Evolutionary conservation across 2,113 vertebrate species (phyloP).

Genomic region (Telmatochromis sp.): DNA sequence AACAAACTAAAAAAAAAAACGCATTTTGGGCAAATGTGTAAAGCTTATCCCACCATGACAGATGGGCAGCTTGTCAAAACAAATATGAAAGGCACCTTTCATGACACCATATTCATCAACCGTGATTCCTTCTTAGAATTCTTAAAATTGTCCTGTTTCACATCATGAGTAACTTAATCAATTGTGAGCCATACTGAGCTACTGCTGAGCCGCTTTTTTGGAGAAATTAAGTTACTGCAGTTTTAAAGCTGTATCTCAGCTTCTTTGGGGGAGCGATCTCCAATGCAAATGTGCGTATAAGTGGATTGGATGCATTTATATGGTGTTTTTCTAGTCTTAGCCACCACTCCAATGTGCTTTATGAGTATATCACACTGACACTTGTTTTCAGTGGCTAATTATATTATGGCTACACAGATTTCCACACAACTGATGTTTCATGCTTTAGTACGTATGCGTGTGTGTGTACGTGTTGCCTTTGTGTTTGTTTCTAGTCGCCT

Average conservation of each 20-base stretch:
- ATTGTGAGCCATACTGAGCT: not conserved
- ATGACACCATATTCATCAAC: rapidly evolving
- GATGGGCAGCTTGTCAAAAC: not conserved
- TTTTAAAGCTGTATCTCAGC: not conserved
- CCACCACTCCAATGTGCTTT: not conserved
- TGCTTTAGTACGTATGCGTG: not conserved
- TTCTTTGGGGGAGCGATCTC: not conserved
- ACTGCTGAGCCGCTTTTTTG: not conserved
- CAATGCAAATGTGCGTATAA: not conserved
- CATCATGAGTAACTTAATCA: not conserved
- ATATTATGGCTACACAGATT: not conserved
- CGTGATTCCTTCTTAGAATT: not conserved
- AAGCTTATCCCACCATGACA: not conserved
- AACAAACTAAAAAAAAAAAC: rapidly evolving
- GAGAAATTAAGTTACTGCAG: rapidly evolving
- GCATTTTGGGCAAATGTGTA: not conserved
- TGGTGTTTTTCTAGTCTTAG: not conserved
- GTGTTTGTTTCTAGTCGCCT: not conserved
- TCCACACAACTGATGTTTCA: not conserved
- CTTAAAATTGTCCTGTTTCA: rapidly evolving
- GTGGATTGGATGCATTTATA: not conserved
- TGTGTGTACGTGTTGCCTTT: not conserved
- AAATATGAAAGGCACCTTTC: not conserved
- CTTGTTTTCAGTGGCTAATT: not conserved
- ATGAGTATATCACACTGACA: not conserved